Conservation (phyloP, 1,140 invertebrate species). For the Dendroctonus ponderosae region DNA sequence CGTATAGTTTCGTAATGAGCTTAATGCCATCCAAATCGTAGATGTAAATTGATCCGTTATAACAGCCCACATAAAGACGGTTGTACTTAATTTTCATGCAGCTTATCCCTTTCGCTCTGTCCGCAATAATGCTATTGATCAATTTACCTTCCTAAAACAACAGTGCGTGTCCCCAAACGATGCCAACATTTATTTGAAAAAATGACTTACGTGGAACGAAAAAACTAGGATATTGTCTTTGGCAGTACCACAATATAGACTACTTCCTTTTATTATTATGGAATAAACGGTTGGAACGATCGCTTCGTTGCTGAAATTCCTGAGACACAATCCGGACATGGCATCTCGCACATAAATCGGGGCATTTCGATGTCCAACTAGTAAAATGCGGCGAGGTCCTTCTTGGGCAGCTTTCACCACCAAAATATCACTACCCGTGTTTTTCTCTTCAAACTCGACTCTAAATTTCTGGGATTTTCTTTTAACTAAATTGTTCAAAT, state of each 20-base stretch:
- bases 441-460: constrained; percentile 52
- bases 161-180: too few relatives aligned
- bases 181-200: not conserved
- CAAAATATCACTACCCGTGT: constrained; percentile 52
- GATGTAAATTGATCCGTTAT: constrained; percentile 59
- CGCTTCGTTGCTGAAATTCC: constrained; percentile 38
- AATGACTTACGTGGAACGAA: constrained; percentile 44
- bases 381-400: constrained; percentile 55
- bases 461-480: constrained; percentile 43
- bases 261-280: constrained; percentile 41
- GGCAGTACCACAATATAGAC: constrained; percentile 46
- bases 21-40: constrained; percentile 50
- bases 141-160: constrained; percentile 54
- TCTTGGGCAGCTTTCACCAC: constrained; percentile 57
- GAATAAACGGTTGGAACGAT: constrained; percentile 43
- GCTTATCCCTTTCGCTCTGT: constrained; percentile 53
- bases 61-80: constrained; percentile 58
- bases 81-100: constrained; percentile 55
- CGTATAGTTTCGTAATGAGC: constrained; percentile 52
- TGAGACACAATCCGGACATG: constrained; percentile 53
- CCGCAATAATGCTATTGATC: constrained; percentile 51
- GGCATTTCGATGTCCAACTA: constrained; percentile 56
- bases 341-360: constrained; percentile 58
- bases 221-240: constrained; percentile 44
- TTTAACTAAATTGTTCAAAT: constrained; percentile 7